phyloP scores from a whole-genome alignment of 2,888 invertebrate species.

The Bellardia bayeri region DNA sequence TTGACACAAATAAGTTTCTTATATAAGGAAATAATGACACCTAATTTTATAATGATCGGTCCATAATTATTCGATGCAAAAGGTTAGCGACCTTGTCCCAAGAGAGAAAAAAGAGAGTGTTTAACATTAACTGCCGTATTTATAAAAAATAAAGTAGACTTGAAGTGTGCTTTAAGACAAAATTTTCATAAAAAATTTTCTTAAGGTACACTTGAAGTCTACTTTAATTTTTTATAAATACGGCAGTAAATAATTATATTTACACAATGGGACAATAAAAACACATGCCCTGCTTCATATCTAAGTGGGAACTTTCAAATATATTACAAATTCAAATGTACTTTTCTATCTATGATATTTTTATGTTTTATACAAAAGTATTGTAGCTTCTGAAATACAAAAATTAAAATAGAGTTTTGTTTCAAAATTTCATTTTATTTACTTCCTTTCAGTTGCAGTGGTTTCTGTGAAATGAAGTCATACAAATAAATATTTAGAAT shows the following conservation, averaged over 20 bases:
- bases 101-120: not conserved
- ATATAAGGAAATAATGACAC: too few relatives aligned
- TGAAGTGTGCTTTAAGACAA: too few relatives aligned
- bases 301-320: not conserved
- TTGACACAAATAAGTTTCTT: too few relatives aligned
- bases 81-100: not conserved
- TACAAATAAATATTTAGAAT: not conserved
- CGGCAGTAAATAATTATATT: too few relatives aligned
- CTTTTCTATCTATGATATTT: not conserved
- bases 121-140: too few relatives aligned
- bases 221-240: too few relatives aligned
- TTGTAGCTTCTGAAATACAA: not conserved
- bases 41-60: too few relatives aligned
- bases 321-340: not conserved
- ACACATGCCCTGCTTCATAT: not conserved
- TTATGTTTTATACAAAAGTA: not conserved
- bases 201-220: too few relatives aligned
- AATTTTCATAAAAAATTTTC: too few relatives aligned
- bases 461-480: slow-evolving; percentile 13
- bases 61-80: too few relatives aligned
- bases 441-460: not conserved
- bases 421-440: not conserved
- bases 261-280: not conserved
- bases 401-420: not conserved
- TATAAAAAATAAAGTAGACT: too few relatives aligned